Percentiles rank a stretch among this genome's conserved stretches.
Evolutionary conservation across 2,797 vertebrate genomes (phyloP).

Genomic region (Huso huso): DNA sequence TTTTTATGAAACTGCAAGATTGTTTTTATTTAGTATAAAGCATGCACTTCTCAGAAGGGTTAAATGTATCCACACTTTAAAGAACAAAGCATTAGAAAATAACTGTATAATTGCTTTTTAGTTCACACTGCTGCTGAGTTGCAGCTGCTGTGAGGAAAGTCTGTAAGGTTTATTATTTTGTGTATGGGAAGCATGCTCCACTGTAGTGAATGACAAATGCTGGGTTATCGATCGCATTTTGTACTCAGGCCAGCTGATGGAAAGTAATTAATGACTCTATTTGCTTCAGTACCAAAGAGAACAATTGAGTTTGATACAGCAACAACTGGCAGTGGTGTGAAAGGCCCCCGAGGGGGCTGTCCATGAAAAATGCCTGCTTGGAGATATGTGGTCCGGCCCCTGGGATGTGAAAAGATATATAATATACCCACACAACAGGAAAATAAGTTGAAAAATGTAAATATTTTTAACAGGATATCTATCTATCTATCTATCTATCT

Average conservation of each 20-base stretch:
- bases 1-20: too few species aligned
- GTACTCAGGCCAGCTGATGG: slow-evolving; percentile 79
- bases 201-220: slow-evolving; percentile 85
- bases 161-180: slow-evolving; percentile 43
- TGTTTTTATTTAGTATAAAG: too few species aligned
- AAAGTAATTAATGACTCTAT: slow-evolving; percentile 98
- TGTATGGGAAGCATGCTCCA: slow-evolving; percentile 60
- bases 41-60: too few species aligned
- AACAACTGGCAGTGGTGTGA: slow-evolving; percentile 69
- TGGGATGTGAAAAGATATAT: slow-evolving; percentile 25
- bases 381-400: slow-evolving; percentile 43
- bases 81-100: not conserved
- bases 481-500: too few species aligned
- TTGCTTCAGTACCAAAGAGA: slow-evolving; percentile 81
- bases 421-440: slow-evolving; percentile 21
- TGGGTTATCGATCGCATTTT: slow-evolving; percentile 83
- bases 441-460: slow-evolving; percentile 12
- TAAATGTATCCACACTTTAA: too few species aligned
- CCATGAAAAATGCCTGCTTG: slow-evolving; percentile 49
- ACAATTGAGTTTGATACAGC: slow-evolving; percentile 89
- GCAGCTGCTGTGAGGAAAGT: slow-evolving; percentile 33
- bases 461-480: slow-evolving; percentile 7
- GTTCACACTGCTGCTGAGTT: too few species aligned
- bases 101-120: not conserved
- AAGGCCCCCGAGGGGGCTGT: slow-evolving; percentile 52